Conservation (phyloP, 1,140 invertebrate genomes). For the Elymnias hypermnestra region DNA sequence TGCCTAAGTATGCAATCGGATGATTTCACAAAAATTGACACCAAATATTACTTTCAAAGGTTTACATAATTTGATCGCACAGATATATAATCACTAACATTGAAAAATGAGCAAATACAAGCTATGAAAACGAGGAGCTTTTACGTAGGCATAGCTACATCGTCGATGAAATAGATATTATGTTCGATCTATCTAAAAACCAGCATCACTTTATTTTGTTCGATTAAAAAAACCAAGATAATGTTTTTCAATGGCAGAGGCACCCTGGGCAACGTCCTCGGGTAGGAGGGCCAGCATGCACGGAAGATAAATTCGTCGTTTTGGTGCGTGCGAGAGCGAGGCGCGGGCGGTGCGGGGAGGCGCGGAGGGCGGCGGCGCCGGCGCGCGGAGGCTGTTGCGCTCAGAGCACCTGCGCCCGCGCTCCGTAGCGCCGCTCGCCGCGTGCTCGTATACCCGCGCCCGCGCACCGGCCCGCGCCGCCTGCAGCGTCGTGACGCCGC, state of each 20-base stretch:
- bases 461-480: constrained; percentile 50
- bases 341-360: constrained; percentile 52
- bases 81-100: too few relatives aligned
- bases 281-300: constrained; percentile 60
- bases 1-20: too few relatives aligned
- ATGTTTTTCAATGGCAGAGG: constrained; percentile 22
- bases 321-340: constrained; percentile 64
- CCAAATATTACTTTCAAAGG: too few relatives aligned
- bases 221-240: constrained; percentile 6
- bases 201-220: too few relatives aligned
- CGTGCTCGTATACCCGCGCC: constrained; percentile 62
- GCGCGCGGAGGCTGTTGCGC: constrained; percentile 68
- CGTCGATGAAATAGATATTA: too few relatives aligned
- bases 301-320: constrained; percentile 74
- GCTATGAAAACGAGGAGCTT: too few relatives aligned
- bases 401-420: constrained; percentile 74
- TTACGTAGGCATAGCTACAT: too few relatives aligned
- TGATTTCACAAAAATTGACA: too few relatives aligned
- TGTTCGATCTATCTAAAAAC: too few relatives aligned
- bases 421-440: constrained; percentile 69
- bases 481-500: constrained; percentile 60
- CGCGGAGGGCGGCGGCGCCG: constrained; percentile 57
- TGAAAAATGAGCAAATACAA: too few relatives aligned
- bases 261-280: constrained; percentile 63
- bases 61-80: too few relatives aligned